These are phyloP conservation scores for Macaria notata DNA, from an alignment of 2,888 invertebrate species.

Conservation along the genomic window DNA sequence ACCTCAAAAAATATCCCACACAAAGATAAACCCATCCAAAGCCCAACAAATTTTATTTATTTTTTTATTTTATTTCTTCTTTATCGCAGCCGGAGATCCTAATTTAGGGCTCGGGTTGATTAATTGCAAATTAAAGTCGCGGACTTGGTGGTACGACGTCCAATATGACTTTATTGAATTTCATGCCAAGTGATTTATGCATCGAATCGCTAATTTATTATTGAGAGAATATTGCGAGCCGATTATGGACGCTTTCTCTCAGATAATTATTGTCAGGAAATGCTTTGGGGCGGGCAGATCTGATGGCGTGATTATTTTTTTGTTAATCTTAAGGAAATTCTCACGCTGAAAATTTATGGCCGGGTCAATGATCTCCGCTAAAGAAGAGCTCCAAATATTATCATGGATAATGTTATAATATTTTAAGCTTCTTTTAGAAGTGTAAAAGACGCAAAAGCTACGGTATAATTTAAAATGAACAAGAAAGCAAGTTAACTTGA, in stretches of 20 bases:
- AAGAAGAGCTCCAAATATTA: no score
- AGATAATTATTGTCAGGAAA: conserved; percentile 12
- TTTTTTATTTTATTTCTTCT: conserved; percentile 16
- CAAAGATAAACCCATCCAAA: conserved; percentile 12
- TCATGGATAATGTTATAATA: no score
- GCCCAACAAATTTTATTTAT: conserved; percentile 32
- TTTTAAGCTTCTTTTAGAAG: no score
- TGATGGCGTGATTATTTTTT: background rate
- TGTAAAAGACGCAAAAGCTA: no score
- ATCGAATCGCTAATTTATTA: conserved; percentile 70
- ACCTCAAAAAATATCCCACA: no score
- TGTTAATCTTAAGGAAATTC: no score
- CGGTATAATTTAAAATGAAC: no score
- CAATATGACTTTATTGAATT: conserved; percentile 81
- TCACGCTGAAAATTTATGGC: no score
- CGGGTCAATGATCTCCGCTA: no score
- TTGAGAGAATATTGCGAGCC: conserved; percentile 39
- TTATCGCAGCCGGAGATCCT: conserved; percentile 63
- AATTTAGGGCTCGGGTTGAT: conserved; percentile 72
- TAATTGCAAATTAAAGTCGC: conserved; percentile 80
- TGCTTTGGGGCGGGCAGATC: background rate
- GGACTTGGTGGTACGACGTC: conserved; percentile 66
- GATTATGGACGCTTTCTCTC: conserved; percentile 47
- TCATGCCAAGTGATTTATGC: conserved; percentile 74
- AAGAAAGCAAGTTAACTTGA: no score